Conservation (phyloP, 2,113 vertebrate genomes). For the Nycticryphes semicollaris region DNA sequence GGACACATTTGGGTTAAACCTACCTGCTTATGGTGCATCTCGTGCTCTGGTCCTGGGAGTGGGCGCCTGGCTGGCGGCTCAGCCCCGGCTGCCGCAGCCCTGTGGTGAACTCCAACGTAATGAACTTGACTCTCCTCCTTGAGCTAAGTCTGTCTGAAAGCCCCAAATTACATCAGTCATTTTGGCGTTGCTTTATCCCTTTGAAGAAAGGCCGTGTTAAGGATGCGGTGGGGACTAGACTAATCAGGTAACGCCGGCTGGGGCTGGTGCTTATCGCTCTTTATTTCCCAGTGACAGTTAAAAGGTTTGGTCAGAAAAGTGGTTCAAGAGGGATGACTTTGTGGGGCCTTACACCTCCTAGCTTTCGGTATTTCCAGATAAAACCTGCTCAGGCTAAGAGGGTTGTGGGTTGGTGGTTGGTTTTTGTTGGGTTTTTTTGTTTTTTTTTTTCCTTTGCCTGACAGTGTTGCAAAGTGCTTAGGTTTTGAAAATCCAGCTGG, state of each 20-base stretch:
- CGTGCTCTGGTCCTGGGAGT: neutral
- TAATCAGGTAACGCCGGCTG: neutral
- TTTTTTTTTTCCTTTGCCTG: neutral
- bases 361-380: conserved; percentile 20
- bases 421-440: neutral
- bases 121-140: neutral
- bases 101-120: neutral
- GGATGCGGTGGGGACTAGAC: neutral
- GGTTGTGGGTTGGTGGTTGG: neutral
- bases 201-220: neutral
- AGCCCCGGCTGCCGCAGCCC: neutral
- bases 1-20: neutral
- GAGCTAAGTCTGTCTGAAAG: neutral
- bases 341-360: neutral
- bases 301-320: conserved; percentile 23
- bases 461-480: conserved; percentile 35
- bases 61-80: accelerated
- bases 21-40: accelerated
- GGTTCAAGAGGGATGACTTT: neutral
- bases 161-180: neutral
- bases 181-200: neutral
- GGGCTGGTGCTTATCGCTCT: neutral
- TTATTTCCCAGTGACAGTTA: neutral
- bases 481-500: conserved; percentile 44
- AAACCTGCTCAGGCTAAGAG: conserved; percentile 17